phyloP scores from a whole-genome alignment of 2,888 invertebrate species.

The Erannis defoliaria region DNA sequence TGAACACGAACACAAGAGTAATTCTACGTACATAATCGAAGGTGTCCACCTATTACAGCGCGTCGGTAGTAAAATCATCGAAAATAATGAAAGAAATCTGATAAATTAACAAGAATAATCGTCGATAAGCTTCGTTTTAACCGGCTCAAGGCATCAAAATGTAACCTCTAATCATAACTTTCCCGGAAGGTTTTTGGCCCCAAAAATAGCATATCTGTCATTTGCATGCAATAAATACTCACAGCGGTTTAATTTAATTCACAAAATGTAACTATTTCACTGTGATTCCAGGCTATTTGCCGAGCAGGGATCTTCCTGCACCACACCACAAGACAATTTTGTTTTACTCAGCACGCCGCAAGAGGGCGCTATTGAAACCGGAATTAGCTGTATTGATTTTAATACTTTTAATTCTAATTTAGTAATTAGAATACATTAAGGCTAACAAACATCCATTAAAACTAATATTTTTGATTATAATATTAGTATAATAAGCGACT shows the following conservation, averaged over 20 bases:
- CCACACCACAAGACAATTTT: constrained; percentile 80
- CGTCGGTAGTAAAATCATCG: neutral
- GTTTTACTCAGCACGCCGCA: constrained; percentile 54
- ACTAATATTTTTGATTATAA: neutral
- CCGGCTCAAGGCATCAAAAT: constrained; percentile 63
- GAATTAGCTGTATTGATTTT: constrained; percentile 70
- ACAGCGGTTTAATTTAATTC: constrained; percentile 68
- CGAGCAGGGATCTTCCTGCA: constrained; percentile 64
- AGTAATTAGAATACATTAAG: neutral
- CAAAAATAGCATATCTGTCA: constrained; percentile 9
- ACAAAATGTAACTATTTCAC: constrained; percentile 69
- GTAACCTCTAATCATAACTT: constrained; percentile 52
- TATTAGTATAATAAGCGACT: neutral
- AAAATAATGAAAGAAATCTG: constrained; percentile 35
- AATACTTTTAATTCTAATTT: constrained; percentile 22
- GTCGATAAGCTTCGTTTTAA: constrained; percentile 61
- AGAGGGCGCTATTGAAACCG: constrained; percentile 70
- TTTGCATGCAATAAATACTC: constrained; percentile 57
- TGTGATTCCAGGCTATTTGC: constrained; percentile 70
- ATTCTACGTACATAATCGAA: neutral
- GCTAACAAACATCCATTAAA: neutral
- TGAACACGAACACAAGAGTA: constrained; percentile 27
- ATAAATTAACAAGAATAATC: constrained; percentile 65
- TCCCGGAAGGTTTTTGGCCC: neutral
- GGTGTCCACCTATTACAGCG: neutral